Evolutionary conservation across 1,140 invertebrate species (phyloP).

Genomic region (Drosophila seguyi): DNA sequence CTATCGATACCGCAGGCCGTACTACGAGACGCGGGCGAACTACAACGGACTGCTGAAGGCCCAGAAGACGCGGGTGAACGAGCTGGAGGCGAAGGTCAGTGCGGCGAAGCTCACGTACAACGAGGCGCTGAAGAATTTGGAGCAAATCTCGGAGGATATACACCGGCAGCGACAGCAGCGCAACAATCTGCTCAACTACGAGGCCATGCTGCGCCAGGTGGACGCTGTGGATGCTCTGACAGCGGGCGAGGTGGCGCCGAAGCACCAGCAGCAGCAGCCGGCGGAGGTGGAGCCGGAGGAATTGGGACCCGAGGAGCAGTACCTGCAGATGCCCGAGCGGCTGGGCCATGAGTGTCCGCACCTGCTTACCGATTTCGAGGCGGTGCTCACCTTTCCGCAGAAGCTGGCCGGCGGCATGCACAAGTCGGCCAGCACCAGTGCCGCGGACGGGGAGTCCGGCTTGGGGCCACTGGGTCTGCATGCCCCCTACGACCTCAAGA

Average conservation of each 20-base stretch:
- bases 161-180: constrained; percentile 87
- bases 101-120: constrained; percentile 94
- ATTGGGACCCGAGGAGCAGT: constrained; percentile 68
- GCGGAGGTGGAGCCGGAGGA: constrained; percentile 39
- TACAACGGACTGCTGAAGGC: constrained; percentile 95
- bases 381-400: constrained; percentile 74
- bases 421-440: constrained; percentile 79
- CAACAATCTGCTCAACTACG: constrained; percentile 75
- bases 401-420: constrained; percentile 75
- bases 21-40: constrained; percentile 96
- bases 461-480: constrained; percentile 64
- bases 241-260: constrained; percentile 8
- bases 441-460: constrained; percentile 66
- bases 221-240: constrained; percentile 54
- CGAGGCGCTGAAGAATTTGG: constrained; percentile 93
- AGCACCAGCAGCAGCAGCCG: background rate
- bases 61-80: constrained; percentile 93
- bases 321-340: constrained; percentile 85
- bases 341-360: constrained; percentile 84
- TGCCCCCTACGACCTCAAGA: constrained; percentile 77
- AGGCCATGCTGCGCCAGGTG: constrained; percentile 71
- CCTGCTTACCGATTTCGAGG: constrained; percentile 77
- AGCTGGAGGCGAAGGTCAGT: constrained; percentile 91
- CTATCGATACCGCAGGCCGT: constrained; percentile 89
- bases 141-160: constrained; percentile 97